These are phyloP conservation scores for Leptinotarsa rubiginosa DNA, from an alignment of 2,888 invertebrate species.

Conservation along the genomic window DNA sequence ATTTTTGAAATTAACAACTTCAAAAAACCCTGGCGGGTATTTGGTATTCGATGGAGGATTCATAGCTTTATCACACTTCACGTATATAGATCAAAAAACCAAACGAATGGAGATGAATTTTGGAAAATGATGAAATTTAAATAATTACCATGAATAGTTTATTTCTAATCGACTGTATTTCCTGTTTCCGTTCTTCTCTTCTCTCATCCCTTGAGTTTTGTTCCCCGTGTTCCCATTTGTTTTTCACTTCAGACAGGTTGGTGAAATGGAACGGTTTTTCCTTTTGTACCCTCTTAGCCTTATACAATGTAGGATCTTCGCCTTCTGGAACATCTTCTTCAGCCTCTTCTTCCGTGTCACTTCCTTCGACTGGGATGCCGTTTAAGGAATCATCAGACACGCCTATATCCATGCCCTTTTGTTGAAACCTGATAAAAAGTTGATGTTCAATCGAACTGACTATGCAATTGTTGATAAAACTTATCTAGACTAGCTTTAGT, in stretches of 20 bases:
- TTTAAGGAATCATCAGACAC: slow-evolving; percentile 82
- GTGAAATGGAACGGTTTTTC: slow-evolving; percentile 85
- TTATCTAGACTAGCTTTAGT: not conserved
- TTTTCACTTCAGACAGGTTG: slow-evolving; percentile 87
- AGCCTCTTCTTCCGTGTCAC: slow-evolving; percentile 77
- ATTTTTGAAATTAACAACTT: no score
- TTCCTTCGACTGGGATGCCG: slow-evolving; percentile 78
- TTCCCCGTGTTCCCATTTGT: slow-evolving; percentile 81
- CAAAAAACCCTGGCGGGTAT: no score
- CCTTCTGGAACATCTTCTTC: slow-evolving; percentile 68
- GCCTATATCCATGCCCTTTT: slow-evolving; percentile 85
- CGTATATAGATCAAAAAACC: no score
- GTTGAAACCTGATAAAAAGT: slow-evolving; percentile 73
- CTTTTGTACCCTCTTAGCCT: slow-evolving; percentile 70
- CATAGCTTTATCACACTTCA: no score
- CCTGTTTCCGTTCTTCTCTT: slow-evolving; percentile 87
- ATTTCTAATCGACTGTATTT: slow-evolving; percentile 88
- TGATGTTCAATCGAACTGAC: not conserved
- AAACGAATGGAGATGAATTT: no score
- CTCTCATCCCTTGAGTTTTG: slow-evolving; percentile 72
- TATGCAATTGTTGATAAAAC: not conserved
- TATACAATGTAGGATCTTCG: slow-evolving; percentile 67
- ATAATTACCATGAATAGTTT: slow-evolving; percentile 81
- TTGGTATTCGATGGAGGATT: no score
- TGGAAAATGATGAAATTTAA: not conserved